Evolutionary conservation across 2,888 invertebrate genomes (phyloP).

Genomic region (Eristalinus sepulchralis): DNA sequence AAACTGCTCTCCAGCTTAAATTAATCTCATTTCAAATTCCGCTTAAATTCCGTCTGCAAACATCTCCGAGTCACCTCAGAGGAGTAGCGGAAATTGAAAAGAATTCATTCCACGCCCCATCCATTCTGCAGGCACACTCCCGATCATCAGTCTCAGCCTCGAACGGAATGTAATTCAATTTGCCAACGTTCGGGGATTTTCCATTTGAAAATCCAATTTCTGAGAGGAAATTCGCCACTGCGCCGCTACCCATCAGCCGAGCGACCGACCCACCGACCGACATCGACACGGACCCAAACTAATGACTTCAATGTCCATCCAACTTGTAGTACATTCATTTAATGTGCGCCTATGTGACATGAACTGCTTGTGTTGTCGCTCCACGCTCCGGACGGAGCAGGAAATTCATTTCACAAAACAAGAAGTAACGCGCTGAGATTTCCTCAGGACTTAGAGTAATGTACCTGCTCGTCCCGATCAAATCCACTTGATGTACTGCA

Average conservation of each 20-base stretch:
- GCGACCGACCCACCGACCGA: neutral
- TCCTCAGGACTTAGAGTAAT: conserved; percentile 68
- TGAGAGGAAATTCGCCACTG: conserved; percentile 50
- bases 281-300: conserved; percentile 49
- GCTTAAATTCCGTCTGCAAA: neutral
- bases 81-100: neutral
- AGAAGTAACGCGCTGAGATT: conserved; percentile 51
- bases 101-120: neutral
- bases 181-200: conserved; percentile 4
- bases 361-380: conserved; percentile 61
- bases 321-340: conserved; percentile 67
- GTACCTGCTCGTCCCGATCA: conserved; percentile 68
- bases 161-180: conserved; percentile 14
- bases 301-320: conserved; percentile 65
- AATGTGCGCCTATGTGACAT: conserved; percentile 70
- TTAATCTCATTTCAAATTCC: too few species aligned
- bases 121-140: neutral
- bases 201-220: conserved; percentile 53
- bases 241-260: neutral
- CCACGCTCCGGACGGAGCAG: conserved; percentile 16
- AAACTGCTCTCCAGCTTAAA: too few species aligned
- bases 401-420: conserved; percentile 63
- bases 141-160: neutral
- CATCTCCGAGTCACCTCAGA: neutral
- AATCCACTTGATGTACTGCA: conserved; percentile 69